phyloP scores from a whole-genome alignment of 2,888 invertebrate genomes.

The Apodemia duryi region DNA sequence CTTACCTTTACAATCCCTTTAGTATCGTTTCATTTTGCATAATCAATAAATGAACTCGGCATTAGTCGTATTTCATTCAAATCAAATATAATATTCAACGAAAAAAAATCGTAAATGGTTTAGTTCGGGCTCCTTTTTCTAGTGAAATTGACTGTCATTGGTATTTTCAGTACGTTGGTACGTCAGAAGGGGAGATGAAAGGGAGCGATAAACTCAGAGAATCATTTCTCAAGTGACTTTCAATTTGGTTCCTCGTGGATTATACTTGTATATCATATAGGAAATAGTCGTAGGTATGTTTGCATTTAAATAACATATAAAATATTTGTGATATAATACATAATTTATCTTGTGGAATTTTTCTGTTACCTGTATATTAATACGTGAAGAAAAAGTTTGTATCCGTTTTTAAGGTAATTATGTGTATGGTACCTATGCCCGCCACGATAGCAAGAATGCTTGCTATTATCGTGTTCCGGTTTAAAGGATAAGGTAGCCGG shows the following conservation, averaged over 20 bases:
- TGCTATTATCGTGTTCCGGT: no score
- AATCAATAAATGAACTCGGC: background rate
- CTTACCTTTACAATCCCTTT: no score
- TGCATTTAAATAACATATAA: background rate
- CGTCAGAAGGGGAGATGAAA: slow-evolving; percentile 13
- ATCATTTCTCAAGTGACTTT: slow-evolving; percentile 52
- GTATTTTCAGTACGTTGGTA: slow-evolving; percentile 12
- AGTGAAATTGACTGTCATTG: slow-evolving; percentile 13
- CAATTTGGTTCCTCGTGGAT: slow-evolving; percentile 40
- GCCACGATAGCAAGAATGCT: no score
- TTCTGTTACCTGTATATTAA: no score
- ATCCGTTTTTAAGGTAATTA: no score
- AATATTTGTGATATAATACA: background rate
- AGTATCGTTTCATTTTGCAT: background rate
- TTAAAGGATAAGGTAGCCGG: background rate
- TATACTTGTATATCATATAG: background rate
- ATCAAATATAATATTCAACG: background rate
- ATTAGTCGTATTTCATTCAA: background rate
- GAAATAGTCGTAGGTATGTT: background rate
- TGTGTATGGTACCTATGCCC: no score
- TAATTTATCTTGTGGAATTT: background rate
- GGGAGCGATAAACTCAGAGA: slow-evolving; percentile 36
- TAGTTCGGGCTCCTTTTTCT: slow-evolving; percentile 13
- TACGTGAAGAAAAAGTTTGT: no score
- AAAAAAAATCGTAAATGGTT: slow-evolving; percentile 6